A percentile compares a stretch with the other conserved stretches of the same genome.
Evolutionary conservation across 1,140 invertebrate genomes (phyloP).

Genomic region (Chironomus tepperi): DNA sequence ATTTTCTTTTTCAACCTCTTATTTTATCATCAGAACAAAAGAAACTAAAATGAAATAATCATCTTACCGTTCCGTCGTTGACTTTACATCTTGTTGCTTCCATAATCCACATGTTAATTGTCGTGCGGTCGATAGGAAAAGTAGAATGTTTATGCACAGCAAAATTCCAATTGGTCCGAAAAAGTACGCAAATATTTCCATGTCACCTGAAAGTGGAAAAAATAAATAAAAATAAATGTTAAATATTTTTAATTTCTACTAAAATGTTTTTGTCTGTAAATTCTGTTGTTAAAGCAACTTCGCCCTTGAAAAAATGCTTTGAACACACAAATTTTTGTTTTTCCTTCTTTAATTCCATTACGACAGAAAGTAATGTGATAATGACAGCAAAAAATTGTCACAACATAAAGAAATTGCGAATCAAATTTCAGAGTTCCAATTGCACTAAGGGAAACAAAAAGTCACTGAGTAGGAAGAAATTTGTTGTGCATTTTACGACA

Average conservation of each 20-base stretch:
- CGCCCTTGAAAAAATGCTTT: neutral
- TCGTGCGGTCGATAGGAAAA: conserved; percentile 69
- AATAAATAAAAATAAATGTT: neutral
- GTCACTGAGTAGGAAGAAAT: too few relatives aligned
- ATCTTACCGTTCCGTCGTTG: conserved; percentile 67
- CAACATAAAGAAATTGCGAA: too few relatives aligned
- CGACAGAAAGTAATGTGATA: neutral
- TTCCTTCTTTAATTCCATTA: neutral
- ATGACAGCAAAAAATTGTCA: neutral
- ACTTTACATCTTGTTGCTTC: conserved; percentile 78
- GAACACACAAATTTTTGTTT: neutral
- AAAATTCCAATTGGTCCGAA: conserved; percentile 70
- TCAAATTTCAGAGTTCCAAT: too few relatives aligned
- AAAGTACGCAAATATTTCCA: conserved; percentile 71
- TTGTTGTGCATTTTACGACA: too few relatives aligned
- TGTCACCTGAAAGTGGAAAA: conserved; percentile 48
- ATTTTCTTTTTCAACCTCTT: conserved; percentile 24
- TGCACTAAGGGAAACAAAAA: too few relatives aligned
- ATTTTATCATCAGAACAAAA: conserved; percentile 25
- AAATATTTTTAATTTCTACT: neutral
- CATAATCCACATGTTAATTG: conserved; percentile 78
- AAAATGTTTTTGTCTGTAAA: neutral
- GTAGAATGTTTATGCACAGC: conserved; percentile 61
- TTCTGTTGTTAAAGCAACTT: neutral
- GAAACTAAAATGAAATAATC: conserved; percentile 24